Conservation (phyloP, 2,113 vertebrate genomes). For the Bos javanicus region DNA sequence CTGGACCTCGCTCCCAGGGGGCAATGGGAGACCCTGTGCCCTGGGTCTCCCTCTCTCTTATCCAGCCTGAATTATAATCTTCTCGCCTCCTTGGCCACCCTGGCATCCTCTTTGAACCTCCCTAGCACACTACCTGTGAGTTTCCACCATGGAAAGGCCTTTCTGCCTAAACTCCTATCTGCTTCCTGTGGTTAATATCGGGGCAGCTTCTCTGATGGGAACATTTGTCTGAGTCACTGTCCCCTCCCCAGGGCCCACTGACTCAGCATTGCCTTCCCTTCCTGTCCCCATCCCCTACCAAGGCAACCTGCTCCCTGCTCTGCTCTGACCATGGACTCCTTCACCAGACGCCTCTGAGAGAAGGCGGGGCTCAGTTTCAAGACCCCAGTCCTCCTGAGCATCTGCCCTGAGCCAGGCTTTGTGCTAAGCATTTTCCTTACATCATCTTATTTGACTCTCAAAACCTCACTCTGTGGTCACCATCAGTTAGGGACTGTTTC, state of each 20-base stretch:
- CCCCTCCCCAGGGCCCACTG: not conserved
- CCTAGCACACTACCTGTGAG: not conserved
- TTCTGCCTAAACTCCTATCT: not conserved
- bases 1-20: not conserved
- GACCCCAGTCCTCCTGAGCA: no score
- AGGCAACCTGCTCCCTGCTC: not conserved
- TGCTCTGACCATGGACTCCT: not conserved
- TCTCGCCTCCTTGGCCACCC: not conserved
- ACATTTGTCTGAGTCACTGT: slow-evolving; percentile 37
- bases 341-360: not conserved
- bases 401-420: not conserved
- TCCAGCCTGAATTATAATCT: not conserved
- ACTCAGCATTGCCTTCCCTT: not conserved
- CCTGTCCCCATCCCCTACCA: not conserved
- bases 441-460: not conserved
- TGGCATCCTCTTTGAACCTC: not conserved
- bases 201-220: not conserved
- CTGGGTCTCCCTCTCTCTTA: not conserved
- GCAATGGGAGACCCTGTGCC: not conserved
- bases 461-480: not conserved
- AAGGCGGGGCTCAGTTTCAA: not conserved
- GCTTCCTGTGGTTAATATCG: slow-evolving; percentile 40
- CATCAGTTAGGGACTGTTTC: not conserved
- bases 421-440: not conserved
- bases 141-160: slow-evolving; percentile 16